These are phyloP conservation scores for Drosophila austrosaltans DNA, from an alignment of 2,888 invertebrate genomes.

Conservation along the genomic window DNA sequence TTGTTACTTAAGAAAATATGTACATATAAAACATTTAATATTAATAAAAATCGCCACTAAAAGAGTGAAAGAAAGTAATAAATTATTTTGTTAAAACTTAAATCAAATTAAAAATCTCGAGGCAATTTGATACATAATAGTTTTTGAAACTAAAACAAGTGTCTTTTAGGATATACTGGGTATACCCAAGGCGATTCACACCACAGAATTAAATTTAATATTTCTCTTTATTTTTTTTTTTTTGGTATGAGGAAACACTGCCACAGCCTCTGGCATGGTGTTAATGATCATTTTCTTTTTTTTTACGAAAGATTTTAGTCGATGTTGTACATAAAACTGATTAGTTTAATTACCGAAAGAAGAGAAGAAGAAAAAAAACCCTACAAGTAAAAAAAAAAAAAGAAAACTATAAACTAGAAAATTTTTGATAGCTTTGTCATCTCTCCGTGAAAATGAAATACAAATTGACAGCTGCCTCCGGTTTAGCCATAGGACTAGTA, in stretches of 20 bases:
- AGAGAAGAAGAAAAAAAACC: neutral
- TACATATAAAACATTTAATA: too few species aligned
- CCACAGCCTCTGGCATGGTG: constrained; percentile 11
- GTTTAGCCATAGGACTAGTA: neutral
- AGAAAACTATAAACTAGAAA: constrained; percentile 10
- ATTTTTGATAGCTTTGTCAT: constrained; percentile 17
- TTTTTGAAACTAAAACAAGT: too few species aligned
- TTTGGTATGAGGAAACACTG: neutral
- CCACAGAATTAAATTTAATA: neutral
- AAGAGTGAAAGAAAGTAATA: too few species aligned
- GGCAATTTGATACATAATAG: too few species aligned
- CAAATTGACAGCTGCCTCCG: neutral
- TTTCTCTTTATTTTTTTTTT: neutral
- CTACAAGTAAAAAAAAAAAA: neutral
- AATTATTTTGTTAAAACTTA: too few species aligned
- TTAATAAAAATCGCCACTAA: too few species aligned
- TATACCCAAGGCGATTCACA: neutral
- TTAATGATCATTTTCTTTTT: constrained; percentile 19
- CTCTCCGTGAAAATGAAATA: neutral
- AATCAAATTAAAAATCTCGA: too few species aligned
- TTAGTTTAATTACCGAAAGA: constrained; percentile 16
- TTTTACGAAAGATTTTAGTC: neutral
- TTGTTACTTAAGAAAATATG: too few species aligned
- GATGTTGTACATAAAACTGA: constrained; percentile 15
- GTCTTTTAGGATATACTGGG: neutral